phyloP scores from a whole-genome alignment of 2,113 vertebrate genomes.

The Chascanopsetta lugubris region DNA sequence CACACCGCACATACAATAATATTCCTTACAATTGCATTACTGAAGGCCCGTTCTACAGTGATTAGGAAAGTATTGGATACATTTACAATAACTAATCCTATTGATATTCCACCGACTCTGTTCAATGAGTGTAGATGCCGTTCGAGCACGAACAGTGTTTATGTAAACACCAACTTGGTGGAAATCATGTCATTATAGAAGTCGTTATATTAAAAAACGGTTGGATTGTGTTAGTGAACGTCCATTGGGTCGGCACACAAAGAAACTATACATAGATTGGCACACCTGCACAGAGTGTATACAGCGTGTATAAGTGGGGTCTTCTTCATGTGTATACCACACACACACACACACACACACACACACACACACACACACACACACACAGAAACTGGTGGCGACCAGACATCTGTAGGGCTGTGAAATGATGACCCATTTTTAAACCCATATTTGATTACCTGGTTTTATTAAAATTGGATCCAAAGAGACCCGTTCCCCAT shows the following conservation, averaged over 20 bases:
- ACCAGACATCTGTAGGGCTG: slow-evolving; percentile 67
- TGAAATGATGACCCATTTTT: slow-evolving; percentile 81
- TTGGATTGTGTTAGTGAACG: slow-evolving; percentile 22
- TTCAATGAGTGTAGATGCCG: slow-evolving; percentile 9
- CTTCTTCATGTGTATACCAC: slow-evolving; percentile 57
- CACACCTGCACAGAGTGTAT: slow-evolving; percentile 22
- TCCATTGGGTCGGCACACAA: slow-evolving; percentile 36
- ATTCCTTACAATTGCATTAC: background rate
- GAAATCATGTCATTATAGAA: slow-evolving; percentile 14
- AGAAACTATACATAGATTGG: slow-evolving; percentile 26
- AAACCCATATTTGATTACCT: slow-evolving; percentile 82
- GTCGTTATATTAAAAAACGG: slow-evolving; percentile 13
- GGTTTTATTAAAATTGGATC: slow-evolving; percentile 85
- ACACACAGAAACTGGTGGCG: slow-evolving; percentile 56
- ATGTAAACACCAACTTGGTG: too few species aligned
- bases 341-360: too few species aligned
- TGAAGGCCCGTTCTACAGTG: background rate
- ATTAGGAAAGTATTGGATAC: background rate
- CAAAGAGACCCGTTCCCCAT: slow-evolving; percentile 79
- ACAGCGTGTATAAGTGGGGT: slow-evolving; percentile 25
- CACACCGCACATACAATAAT: background rate
- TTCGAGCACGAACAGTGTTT: slow-evolving; percentile 7
- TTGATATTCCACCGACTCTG: background rate
- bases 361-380: too few species aligned
- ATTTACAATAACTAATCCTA: background rate